phyloP scores from a whole-genome alignment of 2,797 vertebrate genomes.

The Melanogrammus aeglefinus region DNA sequence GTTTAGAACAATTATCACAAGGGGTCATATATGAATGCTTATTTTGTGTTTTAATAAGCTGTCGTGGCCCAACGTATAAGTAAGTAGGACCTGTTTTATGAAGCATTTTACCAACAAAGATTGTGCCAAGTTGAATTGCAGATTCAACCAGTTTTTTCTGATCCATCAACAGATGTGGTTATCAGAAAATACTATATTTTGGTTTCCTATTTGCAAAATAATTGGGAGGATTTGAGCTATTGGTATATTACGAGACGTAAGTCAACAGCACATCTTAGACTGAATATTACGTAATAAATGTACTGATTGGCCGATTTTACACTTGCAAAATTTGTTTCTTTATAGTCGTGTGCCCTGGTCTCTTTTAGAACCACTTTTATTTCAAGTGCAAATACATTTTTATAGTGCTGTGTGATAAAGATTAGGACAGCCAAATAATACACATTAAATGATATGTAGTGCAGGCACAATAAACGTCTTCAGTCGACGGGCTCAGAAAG shows the following conservation, averaged over 20 bases:
- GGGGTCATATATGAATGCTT: not conserved
- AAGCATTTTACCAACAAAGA: not conserved
- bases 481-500: not conserved
- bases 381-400: not conserved
- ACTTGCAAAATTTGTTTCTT: no score
- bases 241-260: not conserved
- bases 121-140: not conserved
- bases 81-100: not conserved
- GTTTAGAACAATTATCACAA: not conserved
- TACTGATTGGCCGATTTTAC: not conserved
- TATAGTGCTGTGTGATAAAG: not conserved
- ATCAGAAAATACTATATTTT: not conserved
- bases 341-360: not conserved
- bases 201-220: not conserved
- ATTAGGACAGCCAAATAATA: not conserved
- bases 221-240: not conserved
- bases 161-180: not conserved
- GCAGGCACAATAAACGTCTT: not conserved
- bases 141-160: not conserved
- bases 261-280: not conserved
- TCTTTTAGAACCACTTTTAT: not conserved
- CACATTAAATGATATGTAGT: not conserved
- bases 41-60: not conserved
- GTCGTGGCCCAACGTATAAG: not conserved
- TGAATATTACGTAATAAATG: not conserved